Evolutionary conservation across 2,797 vertebrate species (phyloP).

Genomic region (Manis crassicaudata): DNA sequence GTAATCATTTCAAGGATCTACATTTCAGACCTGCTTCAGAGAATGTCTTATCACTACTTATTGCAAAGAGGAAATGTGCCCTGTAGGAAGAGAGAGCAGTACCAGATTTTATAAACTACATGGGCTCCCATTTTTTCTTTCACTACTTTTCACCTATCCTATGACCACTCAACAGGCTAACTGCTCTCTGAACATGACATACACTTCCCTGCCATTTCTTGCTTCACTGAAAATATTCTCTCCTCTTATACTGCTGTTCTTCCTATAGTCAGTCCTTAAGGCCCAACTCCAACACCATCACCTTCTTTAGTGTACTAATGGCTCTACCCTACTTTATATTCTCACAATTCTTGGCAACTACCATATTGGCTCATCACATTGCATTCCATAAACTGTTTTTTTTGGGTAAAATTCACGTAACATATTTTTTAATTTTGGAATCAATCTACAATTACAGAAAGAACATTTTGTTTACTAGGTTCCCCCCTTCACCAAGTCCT

Average conservation of each 20-base stretch:
- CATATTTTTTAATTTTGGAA: not conserved
- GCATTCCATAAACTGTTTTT: not conserved
- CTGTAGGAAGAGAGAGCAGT: not conserved
- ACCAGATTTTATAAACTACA: not conserved
- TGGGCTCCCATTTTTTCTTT: not conserved
- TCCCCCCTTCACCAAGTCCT: no score
- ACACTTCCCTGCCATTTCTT: not conserved
- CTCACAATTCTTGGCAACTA: not conserved
- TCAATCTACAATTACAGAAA: no score
- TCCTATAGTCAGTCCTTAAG: not conserved
- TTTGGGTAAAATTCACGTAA: not conserved
- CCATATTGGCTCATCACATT: not conserved
- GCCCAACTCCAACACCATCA: not conserved
- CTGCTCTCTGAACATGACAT: not conserved
- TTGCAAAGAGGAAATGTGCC: not conserved
- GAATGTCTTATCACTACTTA: not conserved
- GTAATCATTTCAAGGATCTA: conserved; percentile 67
- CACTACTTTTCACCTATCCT: not conserved
- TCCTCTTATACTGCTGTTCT: not conserved
- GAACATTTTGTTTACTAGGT: no score
- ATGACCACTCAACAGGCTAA: not conserved
- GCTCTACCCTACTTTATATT: not conserved
- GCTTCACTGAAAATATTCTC: not conserved
- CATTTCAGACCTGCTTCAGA: not conserved
- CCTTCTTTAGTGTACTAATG: not conserved